Evolutionary conservation across 2,113 vertebrate species (phyloP).

Genomic region (Chloebia gouldiae): DNA sequence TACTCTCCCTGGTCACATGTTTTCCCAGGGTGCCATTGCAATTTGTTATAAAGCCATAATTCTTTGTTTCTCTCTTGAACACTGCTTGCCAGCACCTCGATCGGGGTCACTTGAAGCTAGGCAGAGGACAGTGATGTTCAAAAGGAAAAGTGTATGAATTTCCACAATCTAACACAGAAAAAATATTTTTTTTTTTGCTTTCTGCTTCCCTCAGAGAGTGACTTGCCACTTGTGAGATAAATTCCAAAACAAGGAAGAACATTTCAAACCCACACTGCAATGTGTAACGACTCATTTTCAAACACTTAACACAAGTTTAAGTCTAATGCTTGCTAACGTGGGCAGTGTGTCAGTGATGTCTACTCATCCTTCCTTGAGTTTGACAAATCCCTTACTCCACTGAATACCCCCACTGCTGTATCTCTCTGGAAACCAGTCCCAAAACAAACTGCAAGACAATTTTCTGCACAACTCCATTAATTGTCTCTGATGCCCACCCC

Average conservation of each 20-base stretch:
- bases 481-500: not conserved
- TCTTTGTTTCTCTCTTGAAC: not conserved
- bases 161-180: not conserved
- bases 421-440: not conserved
- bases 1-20: not conserved
- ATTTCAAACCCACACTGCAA: not conserved
- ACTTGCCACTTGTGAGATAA: not conserved
- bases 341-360: not conserved
- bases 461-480: not conserved
- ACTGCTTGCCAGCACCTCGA: not conserved
- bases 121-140: not conserved
- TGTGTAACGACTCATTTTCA: not conserved
- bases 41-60: not conserved
- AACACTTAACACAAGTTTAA: not conserved
- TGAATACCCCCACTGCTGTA: not conserved
- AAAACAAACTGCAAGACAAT: not conserved
- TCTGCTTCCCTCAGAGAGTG: not conserved
- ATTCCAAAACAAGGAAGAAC: not conserved
- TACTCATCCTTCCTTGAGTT: rapidly evolving
- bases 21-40: not conserved
- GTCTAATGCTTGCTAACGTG: not conserved
- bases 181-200: not conserved
- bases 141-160: not conserved
- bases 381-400: not conserved
- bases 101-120: not conserved